Evolutionary conservation across 2,113 vertebrate genomes (phyloP), one percentile per base, ranked within the genome.

Genomic region (Lipophrys pholis): DNA sequence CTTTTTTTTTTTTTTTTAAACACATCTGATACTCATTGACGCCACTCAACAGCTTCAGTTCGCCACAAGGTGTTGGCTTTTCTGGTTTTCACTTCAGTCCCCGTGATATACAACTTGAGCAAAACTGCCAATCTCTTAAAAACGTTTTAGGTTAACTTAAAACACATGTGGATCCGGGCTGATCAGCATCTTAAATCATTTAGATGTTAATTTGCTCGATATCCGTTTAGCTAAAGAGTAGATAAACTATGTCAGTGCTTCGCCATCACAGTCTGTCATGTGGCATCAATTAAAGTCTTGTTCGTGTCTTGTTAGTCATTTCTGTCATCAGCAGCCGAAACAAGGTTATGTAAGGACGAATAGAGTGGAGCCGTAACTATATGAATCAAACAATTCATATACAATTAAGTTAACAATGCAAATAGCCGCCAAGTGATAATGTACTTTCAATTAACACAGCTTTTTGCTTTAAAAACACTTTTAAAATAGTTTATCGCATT

Each of bases 251-350:
- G 40, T 41, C 21, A 61, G 42, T 51, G 59, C 51, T 45, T 58
- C 53, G 39, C 57, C 15, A 43, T 51, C 11, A 57, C 52, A 49
- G 7, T 49, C 7, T 46, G 12, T 6, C 61, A 84, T 51, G 41
- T 70, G 59, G 53, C 6, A 43, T 46, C 54, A 40, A 83, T 88
- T 84, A 60, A 77, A 68, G 12, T 59, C 5, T 48, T 75, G 53
- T 11, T 39, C 52, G 36, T 21, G 38, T 41, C 58, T 60, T 48
- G 51, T 67, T 58, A 46, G 52, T 45, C 1, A n/a, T 56, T 56
- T 78, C 55, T 82, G 35, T 64, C 57, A 63, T 59, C 62, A 65
- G n/a, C 35, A 50, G 60, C 71, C 51, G 52, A 50, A 7, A n/a
- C 21, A 39, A 62, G 60, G 58, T 40, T 16, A 21, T 11, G 11